Percentiles rank a stretch among this genome's conserved stretches.
These are phyloP conservation scores for Pachyrhynchus sulphureomaculatus DNA, from an alignment of 1,140 invertebrate genomes.

Conservation along the genomic window DNA sequence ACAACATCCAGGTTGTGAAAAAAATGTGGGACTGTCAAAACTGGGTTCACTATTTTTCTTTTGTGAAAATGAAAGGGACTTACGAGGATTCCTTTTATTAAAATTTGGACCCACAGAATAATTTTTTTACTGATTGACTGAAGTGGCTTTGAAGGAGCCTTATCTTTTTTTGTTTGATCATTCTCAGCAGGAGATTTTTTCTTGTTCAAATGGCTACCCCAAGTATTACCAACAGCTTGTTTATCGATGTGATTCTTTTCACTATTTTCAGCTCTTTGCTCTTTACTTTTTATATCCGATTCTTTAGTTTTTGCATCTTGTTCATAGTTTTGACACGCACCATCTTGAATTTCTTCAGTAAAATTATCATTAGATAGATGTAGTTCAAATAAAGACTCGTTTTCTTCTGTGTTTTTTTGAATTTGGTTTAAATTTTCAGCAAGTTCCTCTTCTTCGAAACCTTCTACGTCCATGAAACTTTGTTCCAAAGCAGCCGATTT, in stretches of 20 bases:
- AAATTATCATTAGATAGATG: slow-evolving; percentile 22
- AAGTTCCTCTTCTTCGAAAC: slow-evolving; percentile 44
- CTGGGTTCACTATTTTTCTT: slow-evolving; percentile 38
- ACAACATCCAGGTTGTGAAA: slow-evolving; percentile 27
- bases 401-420: neutral
- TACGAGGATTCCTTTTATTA: slow-evolving; percentile 73
- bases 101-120: slow-evolving; percentile 69
- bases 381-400: slow-evolving; percentile 6
- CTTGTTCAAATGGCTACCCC: slow-evolving; percentile 62
- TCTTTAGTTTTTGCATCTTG: neutral
- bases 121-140: slow-evolving; percentile 64
- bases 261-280: neutral
- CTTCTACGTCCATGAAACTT: slow-evolving; percentile 59
- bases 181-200: slow-evolving; percentile 8
- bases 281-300: neutral
- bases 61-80: slow-evolving; percentile 57
- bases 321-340: neutral
- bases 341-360: slow-evolving; percentile 10
- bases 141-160: slow-evolving; percentile 28
- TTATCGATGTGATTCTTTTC: slow-evolving; percentile 2
- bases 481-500: slow-evolving; percentile 73
- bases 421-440: neutral
- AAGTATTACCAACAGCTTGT: slow-evolving; percentile 50
- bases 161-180: neutral
- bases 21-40: slow-evolving; percentile 30